Evolutionary conservation across 2,888 invertebrate species (phyloP).

Genomic region (Diplolepis rosae): DNA sequence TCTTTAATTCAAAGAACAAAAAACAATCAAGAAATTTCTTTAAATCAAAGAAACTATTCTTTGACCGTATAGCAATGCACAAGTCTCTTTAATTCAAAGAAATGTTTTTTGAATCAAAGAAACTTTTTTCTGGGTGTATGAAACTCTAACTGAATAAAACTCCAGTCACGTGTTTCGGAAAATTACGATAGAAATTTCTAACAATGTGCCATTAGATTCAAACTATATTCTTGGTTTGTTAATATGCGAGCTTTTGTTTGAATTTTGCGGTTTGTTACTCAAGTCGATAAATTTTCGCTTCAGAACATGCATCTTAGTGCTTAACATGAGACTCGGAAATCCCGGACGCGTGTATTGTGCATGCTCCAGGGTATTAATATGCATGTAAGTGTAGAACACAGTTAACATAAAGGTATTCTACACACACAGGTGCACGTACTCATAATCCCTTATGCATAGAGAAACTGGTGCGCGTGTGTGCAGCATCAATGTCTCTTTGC

Average conservation of each 20-base stretch:
- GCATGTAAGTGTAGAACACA: background rate
- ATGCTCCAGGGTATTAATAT: background rate
- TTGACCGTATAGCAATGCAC: too few relatives aligned
- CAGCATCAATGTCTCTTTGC: background rate
- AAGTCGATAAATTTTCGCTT: background rate
- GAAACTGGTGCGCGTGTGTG: background rate
- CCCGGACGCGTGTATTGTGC: background rate
- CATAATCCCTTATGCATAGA: background rate
- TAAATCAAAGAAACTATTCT: too few relatives aligned
- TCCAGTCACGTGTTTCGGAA: too few relatives aligned
- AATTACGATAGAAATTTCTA: too few relatives aligned
- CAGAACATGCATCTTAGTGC: background rate
- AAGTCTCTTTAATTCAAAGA: too few relatives aligned
- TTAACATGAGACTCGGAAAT: background rate
- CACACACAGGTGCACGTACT: background rate
- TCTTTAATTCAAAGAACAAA: too few relatives aligned
- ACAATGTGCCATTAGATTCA: too few relatives aligned
- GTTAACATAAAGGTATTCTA: background rate
- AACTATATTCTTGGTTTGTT: too few relatives aligned
- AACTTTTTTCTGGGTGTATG: too few relatives aligned
- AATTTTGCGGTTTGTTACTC: background rate
- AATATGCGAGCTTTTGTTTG: background rate
- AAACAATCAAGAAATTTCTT: too few relatives aligned
- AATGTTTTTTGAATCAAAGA: too few relatives aligned
- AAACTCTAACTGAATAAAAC: too few relatives aligned